Evolutionary conservation across 2,888 invertebrate species (phyloP).

Genomic region (Phaonia tiefii): DNA sequence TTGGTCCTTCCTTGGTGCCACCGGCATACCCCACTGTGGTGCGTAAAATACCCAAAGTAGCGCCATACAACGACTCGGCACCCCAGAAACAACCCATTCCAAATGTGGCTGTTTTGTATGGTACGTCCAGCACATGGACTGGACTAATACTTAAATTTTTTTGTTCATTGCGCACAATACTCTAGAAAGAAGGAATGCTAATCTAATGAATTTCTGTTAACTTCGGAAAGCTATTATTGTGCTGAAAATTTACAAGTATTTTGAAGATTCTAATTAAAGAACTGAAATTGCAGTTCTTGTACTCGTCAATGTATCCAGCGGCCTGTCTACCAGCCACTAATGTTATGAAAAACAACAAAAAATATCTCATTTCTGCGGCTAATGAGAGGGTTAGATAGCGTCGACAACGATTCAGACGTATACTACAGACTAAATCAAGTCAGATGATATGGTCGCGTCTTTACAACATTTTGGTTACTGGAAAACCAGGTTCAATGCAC

Average conservation of each 20-base stretch:
- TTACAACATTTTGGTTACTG: slow-evolving; percentile 7
- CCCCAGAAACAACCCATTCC: slow-evolving; percentile 98
- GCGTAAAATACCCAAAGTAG: slow-evolving; percentile 86
- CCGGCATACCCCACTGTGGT: slow-evolving; percentile 98
- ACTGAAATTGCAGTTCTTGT: slow-evolving; percentile 45
- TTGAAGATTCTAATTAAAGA: slow-evolving; percentile 52
- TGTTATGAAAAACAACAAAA: slow-evolving; percentile 33
- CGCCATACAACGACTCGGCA: slow-evolving; percentile 91
- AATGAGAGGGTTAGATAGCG: background rate
- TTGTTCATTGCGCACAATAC: slow-evolving; percentile 78
- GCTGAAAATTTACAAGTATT: slow-evolving; percentile 49
- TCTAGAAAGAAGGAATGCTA: slow-evolving; percentile 69
- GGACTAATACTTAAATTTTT: slow-evolving; percentile 76
- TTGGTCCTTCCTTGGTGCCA: slow-evolving; percentile 89
- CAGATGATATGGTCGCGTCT: slow-evolving; percentile 1
- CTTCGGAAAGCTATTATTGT: background rate
- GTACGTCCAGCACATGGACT: slow-evolving; percentile 75
- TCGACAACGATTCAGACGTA: background rate
- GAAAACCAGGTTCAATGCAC: slow-evolving; percentile 50
- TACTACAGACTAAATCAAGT: background rate
- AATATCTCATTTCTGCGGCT: slow-evolving; percentile 31
- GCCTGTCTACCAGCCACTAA: slow-evolving; percentile 13
- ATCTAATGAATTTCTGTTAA: no score
- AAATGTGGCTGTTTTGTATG: slow-evolving; percentile 86
- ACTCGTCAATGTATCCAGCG: slow-evolving; percentile 48